Evolutionary conservation across 2,113 vertebrate species (phyloP), one percentile per base, ranked within the genome.

Genomic region (Synodontis membranacea): DNA sequence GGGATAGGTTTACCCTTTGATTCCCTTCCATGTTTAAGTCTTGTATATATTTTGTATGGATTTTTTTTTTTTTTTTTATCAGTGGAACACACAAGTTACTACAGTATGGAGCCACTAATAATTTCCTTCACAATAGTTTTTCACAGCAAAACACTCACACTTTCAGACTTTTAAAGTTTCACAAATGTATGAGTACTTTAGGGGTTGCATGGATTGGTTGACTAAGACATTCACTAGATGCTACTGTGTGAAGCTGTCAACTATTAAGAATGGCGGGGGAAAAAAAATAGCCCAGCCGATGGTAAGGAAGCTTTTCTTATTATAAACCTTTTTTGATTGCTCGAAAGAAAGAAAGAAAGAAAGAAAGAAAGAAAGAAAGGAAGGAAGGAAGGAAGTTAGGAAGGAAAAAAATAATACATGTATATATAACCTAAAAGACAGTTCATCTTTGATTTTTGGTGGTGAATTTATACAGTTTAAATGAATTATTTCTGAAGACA

Each of bases 401-500:
- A n/a, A n/a, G n/a, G n/a, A n/a, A n/a, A n/a, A 64, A 66, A 34
- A 34, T 34, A 34, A 66, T n/a, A 34, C 17, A 42, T 72, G 39
- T 28, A 74, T 42, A 74, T 28, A 23, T 74, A 74, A 44, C 5
- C 10, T 46, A 44, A 5, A 74, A 46, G 7, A 72, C 70, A 44
- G 39, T 46, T 44, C 42, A 74, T 44, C 10, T 23, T 74, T 46
- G 23, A 74, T 72, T 44, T 44, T 28, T 74, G 23, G 39, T 28
- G 70, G 39, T 28, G 39, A 44, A 46, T 74, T 74, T 72, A 72
- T 14, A 25, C 23, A 44, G 31, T 72, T 42, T 44, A 74, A 74
- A 44, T 74, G 10, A 74, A 74, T 46, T 25, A 19, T 28, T 56
- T 91, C 84, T 91, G 37, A 52, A 80, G 68, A 54, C 37, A 84